Conservation (phyloP, 2,797 vertebrate species). For the Eulemur mongoz region DNA sequence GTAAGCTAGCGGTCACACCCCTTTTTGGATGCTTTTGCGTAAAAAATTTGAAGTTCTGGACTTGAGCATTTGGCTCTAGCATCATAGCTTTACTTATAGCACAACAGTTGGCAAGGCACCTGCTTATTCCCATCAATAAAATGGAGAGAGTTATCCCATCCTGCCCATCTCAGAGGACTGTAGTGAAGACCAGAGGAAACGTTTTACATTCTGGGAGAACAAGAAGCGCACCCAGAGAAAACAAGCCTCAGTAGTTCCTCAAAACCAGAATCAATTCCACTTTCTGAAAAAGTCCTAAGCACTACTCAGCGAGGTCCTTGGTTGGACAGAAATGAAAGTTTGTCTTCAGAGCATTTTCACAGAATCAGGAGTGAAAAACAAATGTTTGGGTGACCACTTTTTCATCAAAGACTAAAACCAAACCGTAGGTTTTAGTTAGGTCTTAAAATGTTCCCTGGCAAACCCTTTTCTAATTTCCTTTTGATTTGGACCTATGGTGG, state of each 20-base stretch:
- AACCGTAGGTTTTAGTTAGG: background rate
- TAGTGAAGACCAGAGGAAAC: background rate
- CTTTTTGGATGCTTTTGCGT: background rate
- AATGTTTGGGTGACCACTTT: background rate
- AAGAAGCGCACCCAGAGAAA: background rate
- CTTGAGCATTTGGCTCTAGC: background rate
- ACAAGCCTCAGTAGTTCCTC: background rate
- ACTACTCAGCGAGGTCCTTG: background rate
- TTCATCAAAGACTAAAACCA: background rate
- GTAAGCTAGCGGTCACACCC: background rate
- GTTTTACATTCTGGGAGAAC: background rate
- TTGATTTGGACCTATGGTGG: background rate
- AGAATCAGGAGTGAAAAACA: conserved; percentile 30
- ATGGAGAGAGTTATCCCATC: background rate
- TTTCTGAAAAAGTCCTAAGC: background rate
- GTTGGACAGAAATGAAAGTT: background rate
- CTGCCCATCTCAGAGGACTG: background rate
- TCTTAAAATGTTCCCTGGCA: background rate
- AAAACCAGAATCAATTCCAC: background rate
- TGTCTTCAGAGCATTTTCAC: background rate
- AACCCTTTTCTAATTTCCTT: background rate
- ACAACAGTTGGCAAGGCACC: background rate
- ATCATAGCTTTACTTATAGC: background rate
- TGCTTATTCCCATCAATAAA: background rate
- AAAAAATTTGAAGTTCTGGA: background rate